phyloP scores from a whole-genome alignment of 2,113 vertebrate species.

The Promerops cafer region DNA sequence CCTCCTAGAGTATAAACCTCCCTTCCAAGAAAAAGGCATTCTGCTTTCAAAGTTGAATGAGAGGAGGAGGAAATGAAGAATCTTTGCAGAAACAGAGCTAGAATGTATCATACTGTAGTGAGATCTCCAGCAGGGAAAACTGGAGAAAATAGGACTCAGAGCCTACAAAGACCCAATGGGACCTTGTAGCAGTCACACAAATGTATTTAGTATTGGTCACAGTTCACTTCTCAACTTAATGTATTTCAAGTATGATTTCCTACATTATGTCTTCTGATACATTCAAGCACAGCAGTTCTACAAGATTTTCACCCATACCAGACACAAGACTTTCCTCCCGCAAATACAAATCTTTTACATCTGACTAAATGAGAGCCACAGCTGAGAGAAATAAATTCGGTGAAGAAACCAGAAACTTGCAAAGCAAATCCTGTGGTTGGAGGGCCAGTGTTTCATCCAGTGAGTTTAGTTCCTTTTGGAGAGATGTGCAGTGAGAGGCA shows the following conservation, averaged over 20 bases:
- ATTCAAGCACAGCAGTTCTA: constrained; percentile 45
- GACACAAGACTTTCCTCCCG: not conserved
- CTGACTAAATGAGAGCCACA: not conserved
- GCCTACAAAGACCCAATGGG: not conserved
- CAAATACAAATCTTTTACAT: not conserved
- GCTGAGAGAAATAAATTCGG: not conserved
- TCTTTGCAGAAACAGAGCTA: constrained; percentile 76
- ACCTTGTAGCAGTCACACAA: not conserved
- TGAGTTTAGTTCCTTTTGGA: not conserved
- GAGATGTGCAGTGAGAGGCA: not conserved
- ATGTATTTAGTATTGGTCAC: not conserved
- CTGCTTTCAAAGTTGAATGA: constrained; percentile 63
- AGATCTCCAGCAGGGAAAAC: constrained; percentile 67
- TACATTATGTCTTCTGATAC: constrained; percentile 53
- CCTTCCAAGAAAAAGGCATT: constrained; percentile 5
- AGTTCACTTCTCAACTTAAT: constrained; percentile 47
- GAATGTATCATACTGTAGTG: constrained; percentile 71
- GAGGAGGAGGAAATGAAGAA: constrained; percentile 70
- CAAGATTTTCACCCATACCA: constrained; percentile 65
- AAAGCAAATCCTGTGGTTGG: not conserved
- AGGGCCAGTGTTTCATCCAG: not conserved
- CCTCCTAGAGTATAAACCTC: constrained; percentile 47
- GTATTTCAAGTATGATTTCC: not conserved
- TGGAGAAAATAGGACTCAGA: constrained; percentile 43
- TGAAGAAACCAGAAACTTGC: not conserved